Base-by-base conservation (phyloP, 2,797 vertebrate genomes). In the Gymnothorax javanicus region DNA sequence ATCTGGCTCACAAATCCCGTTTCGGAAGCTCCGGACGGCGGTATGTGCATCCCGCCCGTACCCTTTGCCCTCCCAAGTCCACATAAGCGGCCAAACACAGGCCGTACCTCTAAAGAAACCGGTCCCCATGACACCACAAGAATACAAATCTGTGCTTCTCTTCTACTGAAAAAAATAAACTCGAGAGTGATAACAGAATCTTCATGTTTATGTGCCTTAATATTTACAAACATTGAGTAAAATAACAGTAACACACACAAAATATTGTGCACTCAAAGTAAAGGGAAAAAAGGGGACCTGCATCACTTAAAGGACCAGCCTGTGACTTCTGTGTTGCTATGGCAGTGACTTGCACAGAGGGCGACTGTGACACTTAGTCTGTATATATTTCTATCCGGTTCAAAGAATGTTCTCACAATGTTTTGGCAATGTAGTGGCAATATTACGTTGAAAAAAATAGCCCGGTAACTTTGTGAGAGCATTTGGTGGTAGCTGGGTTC, bases 141-240 rank as follows among this genome's bases (percentile, higher is more conserved):
- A n/a, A 75, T 58, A 84, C 57, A 62, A 64, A 50, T 60, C 12
- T 87, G 86, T 84, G 83, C 71, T 87, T 87, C 86, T 58, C 71
- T 79, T 87, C 75, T 50, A 23, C 52, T 7, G 82, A 13, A 87
- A 87, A 52, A 52, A 50, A 43, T 27, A 59, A 52, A 23, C 59
- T 20, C n/a, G 84, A 57, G 59, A 33, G 54, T 83, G 52, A 83
- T 79, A 58, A 75, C 60, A 82, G 71, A 67, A 56, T 54, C 88
- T 91, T 94, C 94, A 54, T 25, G 15, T 33, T 23, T 59, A 81
- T 81, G 82, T 86, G 85, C 73, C 82, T 83, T 64, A 62, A 82
- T 58, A 9, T 33, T 20, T 82, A 57, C 81, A 57, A 82, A n/a
- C 81, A 43, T 75, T 27, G 15, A 82, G 57, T 17, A 11, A 82